Conservation (phyloP, 2,797 vertebrate species). For the Danio choprae region DNA sequence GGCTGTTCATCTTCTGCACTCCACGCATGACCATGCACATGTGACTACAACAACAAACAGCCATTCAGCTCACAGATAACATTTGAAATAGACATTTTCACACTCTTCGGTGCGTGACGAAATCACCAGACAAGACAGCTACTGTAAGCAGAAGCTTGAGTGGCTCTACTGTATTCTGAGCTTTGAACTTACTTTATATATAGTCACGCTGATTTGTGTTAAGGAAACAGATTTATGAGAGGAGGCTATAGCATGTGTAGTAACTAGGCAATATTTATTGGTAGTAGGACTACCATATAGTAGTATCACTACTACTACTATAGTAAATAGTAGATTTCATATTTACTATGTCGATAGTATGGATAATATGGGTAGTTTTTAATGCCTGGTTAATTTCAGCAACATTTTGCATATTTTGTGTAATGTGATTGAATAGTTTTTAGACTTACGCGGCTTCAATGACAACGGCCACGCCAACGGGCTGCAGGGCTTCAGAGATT, state of each 20-base stretch:
- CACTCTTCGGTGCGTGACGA: not conserved
- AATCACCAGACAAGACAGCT: not conserved
- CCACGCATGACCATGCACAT: conserved; percentile 85
- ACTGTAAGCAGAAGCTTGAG: not conserved
- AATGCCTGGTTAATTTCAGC: too few relatives aligned
- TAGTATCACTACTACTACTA: too few relatives aligned
- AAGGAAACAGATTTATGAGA: not conserved
- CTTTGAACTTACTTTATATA: not conserved
- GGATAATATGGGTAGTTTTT: too few relatives aligned
- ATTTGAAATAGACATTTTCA: not conserved
- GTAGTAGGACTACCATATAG: too few relatives aligned
- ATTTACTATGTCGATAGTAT: too few relatives aligned
- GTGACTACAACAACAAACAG: conserved; percentile 72
- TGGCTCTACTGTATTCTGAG: not conserved
- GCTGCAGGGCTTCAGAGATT: conserved; percentile 82
- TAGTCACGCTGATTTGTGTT: not conserved
- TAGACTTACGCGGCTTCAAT: conserved; percentile 81
- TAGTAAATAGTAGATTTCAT: too few relatives aligned
- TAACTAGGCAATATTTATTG: too few relatives aligned
- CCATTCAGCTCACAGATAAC: conserved; percentile 15
- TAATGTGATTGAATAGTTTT: too few relatives aligned
- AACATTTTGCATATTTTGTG: not conserved
- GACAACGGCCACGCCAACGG: conserved; percentile 80
- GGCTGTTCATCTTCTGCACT: conserved; percentile 87
- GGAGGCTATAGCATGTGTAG: too few relatives aligned